Evolutionary conservation across 37 sponge, comb jelly and placozoan species (phyloP).

Genomic region (Theonella swinhoei): DNA sequence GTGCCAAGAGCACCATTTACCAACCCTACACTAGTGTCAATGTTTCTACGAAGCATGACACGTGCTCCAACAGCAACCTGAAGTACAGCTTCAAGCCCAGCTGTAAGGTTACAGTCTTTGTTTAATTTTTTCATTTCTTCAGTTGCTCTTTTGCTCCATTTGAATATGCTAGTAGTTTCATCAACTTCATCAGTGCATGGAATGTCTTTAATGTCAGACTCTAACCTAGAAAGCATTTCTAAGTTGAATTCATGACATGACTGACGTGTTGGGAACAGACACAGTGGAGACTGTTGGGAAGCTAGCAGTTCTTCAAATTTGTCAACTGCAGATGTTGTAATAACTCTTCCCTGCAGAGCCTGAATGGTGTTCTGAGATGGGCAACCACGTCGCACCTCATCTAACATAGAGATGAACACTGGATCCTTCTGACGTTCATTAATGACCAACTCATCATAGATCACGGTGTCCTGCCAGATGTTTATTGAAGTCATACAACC

Average conservation of each 20-base stretch:
- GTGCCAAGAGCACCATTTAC: too few species aligned
- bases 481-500: constrained; percentile 41
- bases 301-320: constrained; percentile 26
- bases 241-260: constrained; percentile 42
- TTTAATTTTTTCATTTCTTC: constrained; percentile 46
- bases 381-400: background rate
- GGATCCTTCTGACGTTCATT: constrained; percentile 74
- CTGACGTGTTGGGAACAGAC: constrained; percentile 53
- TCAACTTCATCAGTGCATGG: constrained; percentile 60
- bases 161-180: constrained; percentile 38
- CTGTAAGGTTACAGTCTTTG: too few species aligned
- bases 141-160: constrained; percentile 57
- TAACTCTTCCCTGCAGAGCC: background rate
- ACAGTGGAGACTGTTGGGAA: constrained; percentile 41
- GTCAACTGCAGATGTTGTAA: constrained; percentile 16
- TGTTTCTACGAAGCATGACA: too few species aligned
- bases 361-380: background rate
- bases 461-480: constrained; percentile 51
- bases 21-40: constrained; percentile 42
- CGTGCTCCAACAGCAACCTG: constrained; percentile 58
- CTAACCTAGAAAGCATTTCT: constrained; percentile 15
- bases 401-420: constrained; percentile 13
- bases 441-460: constrained; percentile 66
- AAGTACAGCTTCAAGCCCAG: constrained; percentile 56
- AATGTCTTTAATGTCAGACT: background rate